Evolutionary conservation across 2,888 invertebrate species (phyloP).

Genomic region (Parnassius mnemosyne): DNA sequence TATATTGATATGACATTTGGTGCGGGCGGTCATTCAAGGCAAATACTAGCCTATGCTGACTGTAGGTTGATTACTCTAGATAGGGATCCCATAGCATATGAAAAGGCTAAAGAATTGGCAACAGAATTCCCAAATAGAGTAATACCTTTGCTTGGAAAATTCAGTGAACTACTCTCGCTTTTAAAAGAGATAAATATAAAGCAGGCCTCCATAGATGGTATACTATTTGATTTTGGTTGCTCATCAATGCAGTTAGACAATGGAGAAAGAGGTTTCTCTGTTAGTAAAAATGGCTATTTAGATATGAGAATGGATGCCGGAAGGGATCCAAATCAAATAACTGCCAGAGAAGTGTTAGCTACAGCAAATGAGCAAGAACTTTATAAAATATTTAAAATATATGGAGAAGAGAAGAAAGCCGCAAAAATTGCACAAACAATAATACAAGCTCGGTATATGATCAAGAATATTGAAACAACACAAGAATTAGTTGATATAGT

Average conservation of each 20-base stretch:
- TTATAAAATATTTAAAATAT: slow-evolving; percentile 90
- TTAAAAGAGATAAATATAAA: slow-evolving; percentile 80
- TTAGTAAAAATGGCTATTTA: slow-evolving; percentile 91
- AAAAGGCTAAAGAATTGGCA: slow-evolving; percentile 83
- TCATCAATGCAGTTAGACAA: slow-evolving; percentile 97
- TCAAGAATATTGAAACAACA: slow-evolving; percentile 89
- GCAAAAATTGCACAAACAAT: slow-evolving; percentile 93
- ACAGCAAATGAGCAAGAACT: slow-evolving; percentile 89
- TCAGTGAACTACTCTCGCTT: slow-evolving; percentile 90
- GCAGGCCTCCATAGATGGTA: slow-evolving; percentile 88
- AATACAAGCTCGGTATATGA: slow-evolving; percentile 89
- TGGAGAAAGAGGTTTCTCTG: slow-evolving; percentile 90
- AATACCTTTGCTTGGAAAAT: slow-evolving; percentile 90
- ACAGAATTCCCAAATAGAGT: slow-evolving; percentile 85
- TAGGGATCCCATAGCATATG: slow-evolving; percentile 90
- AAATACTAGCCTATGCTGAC: slow-evolving; percentile 84
- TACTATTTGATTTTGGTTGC: slow-evolving; percentile 95
- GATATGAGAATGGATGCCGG: slow-evolving; percentile 98
- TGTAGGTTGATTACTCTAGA: slow-evolving; percentile 90
- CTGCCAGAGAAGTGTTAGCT: slow-evolving; percentile 93
- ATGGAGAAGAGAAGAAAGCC: slow-evolving; percentile 94
- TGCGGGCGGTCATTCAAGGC: slow-evolving; percentile 92
- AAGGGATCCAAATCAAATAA: slow-evolving; percentile 85
- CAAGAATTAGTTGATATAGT: slow-evolving; percentile 89
- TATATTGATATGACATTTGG: slow-evolving; percentile 98